phyloP scores from a whole-genome alignment of 53 echinoderm and acorn worm species.

The Luidia sarsii region DNA sequence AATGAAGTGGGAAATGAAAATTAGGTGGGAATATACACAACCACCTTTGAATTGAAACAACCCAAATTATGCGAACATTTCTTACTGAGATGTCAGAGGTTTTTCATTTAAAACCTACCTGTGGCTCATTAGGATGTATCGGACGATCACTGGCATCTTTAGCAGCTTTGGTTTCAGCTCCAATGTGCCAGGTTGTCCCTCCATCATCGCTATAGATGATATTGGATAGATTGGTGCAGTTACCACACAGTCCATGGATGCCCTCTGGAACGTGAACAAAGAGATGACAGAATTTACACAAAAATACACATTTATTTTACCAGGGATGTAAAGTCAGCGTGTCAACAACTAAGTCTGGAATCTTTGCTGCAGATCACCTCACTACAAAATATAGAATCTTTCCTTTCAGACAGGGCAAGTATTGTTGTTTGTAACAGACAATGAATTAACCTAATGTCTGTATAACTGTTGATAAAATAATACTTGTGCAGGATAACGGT shows the following conservation, averaged over 20 bases:
- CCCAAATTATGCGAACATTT: too few relatives aligned
- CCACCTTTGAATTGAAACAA: too few relatives aligned
- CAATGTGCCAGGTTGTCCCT: conserved; percentile 76
- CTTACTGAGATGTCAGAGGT: too few relatives aligned
- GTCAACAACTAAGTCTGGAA: too few relatives aligned
- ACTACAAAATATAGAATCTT: not conserved
- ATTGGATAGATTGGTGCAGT: conserved; percentile 79
- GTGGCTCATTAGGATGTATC: conserved; percentile 89
- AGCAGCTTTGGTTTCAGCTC: conserved; percentile 58
- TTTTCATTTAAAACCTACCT: too few relatives aligned
- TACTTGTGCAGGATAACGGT: too few relatives aligned
- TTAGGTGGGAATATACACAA: too few relatives aligned
- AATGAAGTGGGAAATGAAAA: too few relatives aligned
- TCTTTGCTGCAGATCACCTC: not conserved
- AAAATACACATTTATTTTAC: not conserved
- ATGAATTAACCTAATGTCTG: too few relatives aligned
- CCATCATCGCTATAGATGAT: conserved; percentile 95
- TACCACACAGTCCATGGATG: conserved; percentile 60
- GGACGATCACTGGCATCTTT: conserved; percentile 48
- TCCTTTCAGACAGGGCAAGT: too few relatives aligned
- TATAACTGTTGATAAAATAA: too few relatives aligned
- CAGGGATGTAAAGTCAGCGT: not conserved
- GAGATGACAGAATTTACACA: not conserved
- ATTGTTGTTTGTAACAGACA: too few relatives aligned
- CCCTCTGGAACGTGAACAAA: conserved; percentile 43